Evolutionary conservation across 2,888 invertebrate species (phyloP), one percentile per base, ranked within the genome.

Genomic region (Habrosyne pyritoides): DNA sequence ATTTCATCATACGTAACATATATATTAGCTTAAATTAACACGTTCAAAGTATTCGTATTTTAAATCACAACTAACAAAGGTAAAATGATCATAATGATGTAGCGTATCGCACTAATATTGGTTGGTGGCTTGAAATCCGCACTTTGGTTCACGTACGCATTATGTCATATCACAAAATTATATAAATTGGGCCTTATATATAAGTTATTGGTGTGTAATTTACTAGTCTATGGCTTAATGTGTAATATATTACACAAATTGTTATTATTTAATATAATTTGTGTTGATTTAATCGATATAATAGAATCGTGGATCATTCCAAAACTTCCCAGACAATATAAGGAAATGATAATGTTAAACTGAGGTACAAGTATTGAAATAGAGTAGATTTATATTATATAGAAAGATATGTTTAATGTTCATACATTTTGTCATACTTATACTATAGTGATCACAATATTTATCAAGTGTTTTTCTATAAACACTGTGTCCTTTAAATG

Each of bases 361-460:
- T 70, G 73, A 78, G 85, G 85, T 86, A 85, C 85, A 85, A 86
- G 70, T 83, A 78, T 76, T 77, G 69, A 73, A 78, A 69, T 77
- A 79, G 66, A 70, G 64, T 79, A 80, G 72, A 73, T 73, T 74
- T 76, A 74, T 73, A 71, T 72, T 71, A 70, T 69, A 67, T 65
- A 63, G 55, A 59, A 65, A 59, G 61, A 56, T 66, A 72, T 70
- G 69, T 76, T 78, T 68, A 69, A 64, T 68, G 64, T 70, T 73
- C 64, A 60, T 62, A 63, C 61, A 66, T 53, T 33, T 33, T 73
- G 72, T 76, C 73, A 67, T 73, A 66, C 71, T 70, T 66, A 54
- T 51, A 54, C n/a, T 21, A 56, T 55, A 59, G 52, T 56, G 67
- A 65, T 68, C 61, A 66, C 56, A 59, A 57, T 62, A 36, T 42